Evolutionary conservation across 2,797 vertebrate species (phyloP), one percentile per base, ranked within the genome.

Genomic region (Acanthis flammea): DNA sequence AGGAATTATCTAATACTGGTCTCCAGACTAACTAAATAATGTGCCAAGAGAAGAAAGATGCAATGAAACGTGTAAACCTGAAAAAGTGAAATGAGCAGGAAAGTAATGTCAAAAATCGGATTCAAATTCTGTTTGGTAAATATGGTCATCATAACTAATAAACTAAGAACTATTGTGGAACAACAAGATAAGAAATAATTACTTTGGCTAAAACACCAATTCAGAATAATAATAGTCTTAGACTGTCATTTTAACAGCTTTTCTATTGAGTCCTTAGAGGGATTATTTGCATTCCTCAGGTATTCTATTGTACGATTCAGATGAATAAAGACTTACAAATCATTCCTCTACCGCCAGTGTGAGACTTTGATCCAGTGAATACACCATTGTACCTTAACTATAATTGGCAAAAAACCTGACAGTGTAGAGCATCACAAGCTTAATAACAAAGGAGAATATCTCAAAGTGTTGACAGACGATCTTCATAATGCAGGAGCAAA

Each of bases 251-350:
- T 98, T 98, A 98, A 98, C 98, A 97, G 98, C 97, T 98, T 98
- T 98, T 98, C 98, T 98, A 97, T 98, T 98, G 98, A 97, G 98
- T 97, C 98, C 98, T 98, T 97, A 98, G 98, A 98, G 98, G 98
- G 98, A 98, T 98, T 99, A 99, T 99, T 99, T 99, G 99, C 99
- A 99, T 99, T 99, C 98, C 98, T 99, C 98, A 99, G 99, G 99
- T 99, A 99, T 98, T 98, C 98, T 98, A 98, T 98, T 99, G 98
- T 98, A 99, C 98, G 98, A 98, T 98, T 98, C 98, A 98, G 98
- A 98, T 98, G 98, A 99, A 99, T 99, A 99, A 99, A 99, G 99
- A 99, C 99, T 99, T 99, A 99, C 99, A 99, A 99, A 99, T 99
- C 99, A 99, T 99, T 99, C 98, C 98, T 98, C 98, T 98, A 98